These are phyloP conservation scores for Thamnaconus septentrionalis DNA, from an alignment of 2,113 vertebrate species.

Conservation along the genomic window DNA sequence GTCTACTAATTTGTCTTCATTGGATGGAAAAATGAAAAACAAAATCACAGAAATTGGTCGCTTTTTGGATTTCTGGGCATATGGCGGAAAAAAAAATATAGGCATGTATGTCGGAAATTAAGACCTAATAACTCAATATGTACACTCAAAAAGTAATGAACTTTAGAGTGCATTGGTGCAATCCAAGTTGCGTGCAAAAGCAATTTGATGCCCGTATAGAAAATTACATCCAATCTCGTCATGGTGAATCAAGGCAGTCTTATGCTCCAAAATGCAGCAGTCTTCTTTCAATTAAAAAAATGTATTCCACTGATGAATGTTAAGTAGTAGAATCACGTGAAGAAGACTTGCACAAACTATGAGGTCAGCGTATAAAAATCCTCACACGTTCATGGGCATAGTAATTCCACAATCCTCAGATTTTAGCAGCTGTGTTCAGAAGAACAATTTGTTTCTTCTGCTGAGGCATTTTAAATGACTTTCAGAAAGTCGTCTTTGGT, in stretches of 20 bases:
- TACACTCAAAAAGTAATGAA: slow-evolving; percentile 36
- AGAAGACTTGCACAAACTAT: slow-evolving; percentile 20
- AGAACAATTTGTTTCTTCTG: slow-evolving; percentile 21
- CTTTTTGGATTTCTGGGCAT: slow-evolving; percentile 54
- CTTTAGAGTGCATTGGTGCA: slow-evolving; percentile 38
- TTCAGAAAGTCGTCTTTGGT: slow-evolving; percentile 36
- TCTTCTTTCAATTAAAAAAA: slow-evolving; percentile 21
- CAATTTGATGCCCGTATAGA: slow-evolving; percentile 19
- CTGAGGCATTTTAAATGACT: slow-evolving; percentile 19
- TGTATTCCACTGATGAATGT: slow-evolving; percentile 58
- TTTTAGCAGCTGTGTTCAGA: slow-evolving; percentile 6
- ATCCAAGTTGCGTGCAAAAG: slow-evolving; percentile 37
- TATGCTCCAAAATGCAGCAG: slow-evolving; percentile 25
- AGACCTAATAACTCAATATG: slow-evolving; percentile 36
- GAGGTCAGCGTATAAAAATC: slow-evolving; percentile 38
- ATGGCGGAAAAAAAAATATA: slow-evolving; percentile 4
- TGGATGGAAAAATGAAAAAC: slow-evolving; percentile 61
- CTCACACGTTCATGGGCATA: slow-evolving; percentile 22
- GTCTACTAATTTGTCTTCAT: slow-evolving; percentile 61
- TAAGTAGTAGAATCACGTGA: slow-evolving; percentile 16
- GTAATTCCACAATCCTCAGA: slow-evolving; percentile 58
- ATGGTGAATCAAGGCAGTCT: slow-evolving; percentile 11
- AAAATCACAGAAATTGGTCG: slow-evolving; percentile 57
- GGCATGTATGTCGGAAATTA: slow-evolving; percentile 12
- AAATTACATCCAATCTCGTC: slow-evolving; percentile 58